These are phyloP conservation scores for Montipora sp. DNA, from an alignment of 64 coral and sea anemone species.

Conservation along the genomic window DNA sequence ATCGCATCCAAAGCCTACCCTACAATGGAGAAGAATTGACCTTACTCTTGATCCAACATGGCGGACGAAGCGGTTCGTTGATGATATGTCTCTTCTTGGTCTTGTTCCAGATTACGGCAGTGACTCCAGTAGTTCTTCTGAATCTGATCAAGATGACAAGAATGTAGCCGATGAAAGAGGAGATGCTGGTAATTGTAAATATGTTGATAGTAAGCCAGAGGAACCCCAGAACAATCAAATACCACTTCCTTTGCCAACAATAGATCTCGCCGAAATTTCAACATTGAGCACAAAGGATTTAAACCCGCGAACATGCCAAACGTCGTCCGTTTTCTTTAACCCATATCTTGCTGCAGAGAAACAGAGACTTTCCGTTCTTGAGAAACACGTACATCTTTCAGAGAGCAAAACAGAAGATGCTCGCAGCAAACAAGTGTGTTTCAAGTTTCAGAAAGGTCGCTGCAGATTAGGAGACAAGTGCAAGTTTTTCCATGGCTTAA, in stretches of 20 bases:
- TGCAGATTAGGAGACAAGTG: constrained; percentile 84
- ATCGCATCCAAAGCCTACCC: not conserved
- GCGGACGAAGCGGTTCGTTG: not conserved
- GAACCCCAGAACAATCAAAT: constrained; percentile 34
- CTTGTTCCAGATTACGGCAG: constrained; percentile 54
- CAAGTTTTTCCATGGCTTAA: constrained; percentile 70
- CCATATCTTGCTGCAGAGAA: constrained; percentile 87
- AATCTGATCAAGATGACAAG: constrained; percentile 29
- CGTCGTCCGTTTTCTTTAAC: constrained; percentile 86
- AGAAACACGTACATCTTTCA: constrained; percentile 88
- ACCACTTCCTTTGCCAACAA: constrained; percentile 37
- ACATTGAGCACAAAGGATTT: constrained; percentile 48
- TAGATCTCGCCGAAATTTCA: constrained; percentile 23
- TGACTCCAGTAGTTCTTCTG: constrained; percentile 57
- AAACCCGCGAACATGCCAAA: constrained; percentile 58
- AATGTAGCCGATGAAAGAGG: not conserved
- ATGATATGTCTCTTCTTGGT: constrained; percentile 63
- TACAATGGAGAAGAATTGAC: not conserved
- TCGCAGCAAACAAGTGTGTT: constrained; percentile 76
- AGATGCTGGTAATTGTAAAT: not conserved
- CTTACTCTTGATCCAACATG: constrained; percentile 5
- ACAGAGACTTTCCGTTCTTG: constrained; percentile 75
- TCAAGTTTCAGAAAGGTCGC: constrained; percentile 89
- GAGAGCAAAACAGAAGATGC: constrained; percentile 19
- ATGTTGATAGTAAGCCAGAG: not conserved